Base-by-base conservation (phyloP, 1,140 invertebrate genomes). In the Hyles vespertilio region DNA sequence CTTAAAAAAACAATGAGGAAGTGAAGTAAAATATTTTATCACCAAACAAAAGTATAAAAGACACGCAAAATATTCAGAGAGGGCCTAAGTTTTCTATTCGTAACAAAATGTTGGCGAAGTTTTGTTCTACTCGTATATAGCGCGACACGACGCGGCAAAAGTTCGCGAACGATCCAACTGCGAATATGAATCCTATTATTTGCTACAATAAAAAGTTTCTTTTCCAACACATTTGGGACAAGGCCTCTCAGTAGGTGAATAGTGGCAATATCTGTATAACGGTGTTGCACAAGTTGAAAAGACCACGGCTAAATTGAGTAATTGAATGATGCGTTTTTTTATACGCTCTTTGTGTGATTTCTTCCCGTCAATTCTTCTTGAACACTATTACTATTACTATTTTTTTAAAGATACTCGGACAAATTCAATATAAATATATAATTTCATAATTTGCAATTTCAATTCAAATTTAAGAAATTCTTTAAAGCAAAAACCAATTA, bases 111-210 rank as follows among this genome's bases (percentile, higher is more conserved):
- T 51, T 47, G 4, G 54, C 36, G 58, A 59, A 56, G n/a, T 63
- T 59, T 48, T 11, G 52, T 36, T 22, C 22, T 22, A 22, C 22
- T 22, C 22, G 46, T 51, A 58, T 55, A 47, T 48, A 32, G 45
- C 32, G 49, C 51, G 45, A 44, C 49, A 49, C 60, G 52, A 56
- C 53, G 54, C 58, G 40, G 51, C 51, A 10, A 67, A 67, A 69
- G 46, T 70, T 62, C 43, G 11, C 53, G 44, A 59, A 67, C 63
- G 64, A 65, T 51, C 69, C 51, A 69, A 71, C 63, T 67, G 62
- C 61, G 64, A 69, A 72, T 69, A 71, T 74, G 72, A 74, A 74
- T 74, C 63, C 64, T 62, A 71, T 72, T 72, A 72, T 74, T 74
- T 69, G 69, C 67, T 64, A 52, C 69, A 74, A 72, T 74, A 65